These are phyloP conservation scores for Dendrocopos noguchii DNA, from an alignment of 2,113 vertebrate genomes.

Conservation along the genomic window DNA sequence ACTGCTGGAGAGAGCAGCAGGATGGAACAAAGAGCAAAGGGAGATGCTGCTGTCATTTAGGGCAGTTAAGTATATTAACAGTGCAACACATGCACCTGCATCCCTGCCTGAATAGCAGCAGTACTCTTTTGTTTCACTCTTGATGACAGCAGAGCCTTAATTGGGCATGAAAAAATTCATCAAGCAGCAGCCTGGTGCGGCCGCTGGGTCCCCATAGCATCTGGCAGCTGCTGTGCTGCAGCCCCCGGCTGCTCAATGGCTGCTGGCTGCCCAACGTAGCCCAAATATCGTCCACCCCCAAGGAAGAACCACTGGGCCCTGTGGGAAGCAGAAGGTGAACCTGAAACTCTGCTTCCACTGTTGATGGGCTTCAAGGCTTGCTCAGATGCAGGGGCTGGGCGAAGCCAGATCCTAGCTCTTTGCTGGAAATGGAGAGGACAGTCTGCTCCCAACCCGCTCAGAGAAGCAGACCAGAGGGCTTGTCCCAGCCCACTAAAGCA, in stretches of 20 bases:
- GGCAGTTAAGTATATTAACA: background rate
- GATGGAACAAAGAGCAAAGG: background rate
- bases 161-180: conserved; percentile 64
- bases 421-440: background rate
- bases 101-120: conserved; percentile 16
- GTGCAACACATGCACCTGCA: background rate
- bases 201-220: conserved; percentile 34
- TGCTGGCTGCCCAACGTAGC: background rate
- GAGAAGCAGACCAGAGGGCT: background rate
- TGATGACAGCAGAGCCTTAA: conserved; percentile 43
- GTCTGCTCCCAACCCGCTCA: background rate
- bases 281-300: background rate
- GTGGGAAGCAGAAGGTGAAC: background rate
- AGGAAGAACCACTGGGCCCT: background rate
- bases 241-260: background rate
- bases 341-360: background rate
- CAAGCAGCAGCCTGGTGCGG: conserved; percentile 38
- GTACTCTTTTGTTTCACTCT: conserved; percentile 5
- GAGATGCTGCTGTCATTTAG: background rate
- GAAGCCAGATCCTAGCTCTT: background rate
- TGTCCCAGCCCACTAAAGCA: background rate
- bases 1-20: background rate
- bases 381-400: background rate
- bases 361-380: background rate
- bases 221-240: conserved; percentile 37